phyloP scores from a whole-genome alignment of 1,140 invertebrate genomes.

The Zaprionus kolodkinae region DNA sequence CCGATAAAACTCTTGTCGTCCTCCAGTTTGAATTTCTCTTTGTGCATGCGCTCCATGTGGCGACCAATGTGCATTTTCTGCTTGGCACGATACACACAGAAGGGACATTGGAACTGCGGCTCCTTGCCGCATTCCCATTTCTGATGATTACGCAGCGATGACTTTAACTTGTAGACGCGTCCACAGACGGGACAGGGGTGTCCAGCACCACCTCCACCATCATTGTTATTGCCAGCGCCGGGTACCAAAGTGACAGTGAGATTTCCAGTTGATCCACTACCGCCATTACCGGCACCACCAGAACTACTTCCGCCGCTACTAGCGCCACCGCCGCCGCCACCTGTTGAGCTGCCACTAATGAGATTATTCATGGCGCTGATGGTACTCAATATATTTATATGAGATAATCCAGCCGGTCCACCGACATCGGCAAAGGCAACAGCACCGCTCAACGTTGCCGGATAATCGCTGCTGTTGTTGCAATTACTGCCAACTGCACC shows the following conservation, averaged over 20 bases:
- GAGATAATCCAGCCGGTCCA: conserved; percentile 79
- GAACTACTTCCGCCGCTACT: conserved; percentile 32
- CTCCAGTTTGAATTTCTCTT: conserved; percentile 86
- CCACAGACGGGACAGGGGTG: conserved; percentile 92
- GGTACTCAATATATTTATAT: conserved; percentile 80
- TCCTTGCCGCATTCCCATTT: conserved; percentile 95
- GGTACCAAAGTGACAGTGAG: conserved; percentile 42
- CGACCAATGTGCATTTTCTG: conserved; percentile 94
- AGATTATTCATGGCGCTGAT: conserved; percentile 83
- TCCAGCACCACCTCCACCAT: conserved; percentile 82
- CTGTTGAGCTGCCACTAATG: conserved; percentile 65
- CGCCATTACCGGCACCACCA: conserved; percentile 29
- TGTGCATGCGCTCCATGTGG: conserved; percentile 94
- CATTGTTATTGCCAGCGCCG: conserved; percentile 37
- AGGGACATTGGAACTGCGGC: conserved; percentile 92
- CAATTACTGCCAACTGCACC: conserved; percentile 28
- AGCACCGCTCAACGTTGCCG: conserved; percentile 65
- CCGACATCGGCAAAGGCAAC: conserved; percentile 80
- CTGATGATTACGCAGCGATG: conserved; percentile 92
- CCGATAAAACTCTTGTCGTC: conserved; percentile 67
- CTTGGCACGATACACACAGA: conserved; percentile 92
- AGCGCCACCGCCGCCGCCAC: conserved; percentile 45
- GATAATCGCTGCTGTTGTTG: conserved; percentile 70
- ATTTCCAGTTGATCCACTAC: conserved; percentile 18
- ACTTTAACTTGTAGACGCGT: conserved; percentile 92